phyloP scores from a whole-genome alignment of 2,113 vertebrate genomes.

The Rhinopomastus cyanomelas region DNA sequence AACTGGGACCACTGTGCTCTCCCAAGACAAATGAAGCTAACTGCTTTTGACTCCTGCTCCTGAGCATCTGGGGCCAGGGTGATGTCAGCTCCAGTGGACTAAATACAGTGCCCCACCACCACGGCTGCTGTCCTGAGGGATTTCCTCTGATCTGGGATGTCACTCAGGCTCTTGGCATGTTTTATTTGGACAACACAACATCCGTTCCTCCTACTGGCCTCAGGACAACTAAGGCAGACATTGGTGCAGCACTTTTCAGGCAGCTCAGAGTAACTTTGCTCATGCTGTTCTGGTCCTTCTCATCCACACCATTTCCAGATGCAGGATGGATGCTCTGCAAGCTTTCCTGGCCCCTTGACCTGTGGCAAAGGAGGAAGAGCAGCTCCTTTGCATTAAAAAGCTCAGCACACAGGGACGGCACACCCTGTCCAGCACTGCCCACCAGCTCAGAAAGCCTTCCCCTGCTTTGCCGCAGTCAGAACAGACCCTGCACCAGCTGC shows the following conservation, averaged over 20 bases:
- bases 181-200: background rate
- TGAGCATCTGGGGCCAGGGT: background rate
- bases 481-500: rapidly evolving
- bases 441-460: background rate
- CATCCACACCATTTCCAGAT: background rate
- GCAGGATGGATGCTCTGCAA: background rate
- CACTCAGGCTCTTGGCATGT: background rate
- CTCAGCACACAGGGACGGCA: rapidly evolving
- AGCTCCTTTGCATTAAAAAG: background rate
- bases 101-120: rapidly evolving
- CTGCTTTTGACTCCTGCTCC: background rate
- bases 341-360: background rate
- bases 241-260: background rate
- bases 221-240: rapidly evolving
- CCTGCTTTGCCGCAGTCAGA: rapidly evolving
- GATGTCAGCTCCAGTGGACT: background rate
- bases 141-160: background rate
- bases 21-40: background rate
- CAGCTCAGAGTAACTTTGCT: background rate
- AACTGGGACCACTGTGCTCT: rapidly evolving
- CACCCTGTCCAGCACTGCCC: background rate
- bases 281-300: rapidly evolving
- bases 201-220: background rate
- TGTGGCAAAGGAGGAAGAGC: background rate
- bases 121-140: background rate